Base-by-base conservation (phyloP, 2,113 vertebrate genomes). In the Embiotoca jacksoni region DNA sequence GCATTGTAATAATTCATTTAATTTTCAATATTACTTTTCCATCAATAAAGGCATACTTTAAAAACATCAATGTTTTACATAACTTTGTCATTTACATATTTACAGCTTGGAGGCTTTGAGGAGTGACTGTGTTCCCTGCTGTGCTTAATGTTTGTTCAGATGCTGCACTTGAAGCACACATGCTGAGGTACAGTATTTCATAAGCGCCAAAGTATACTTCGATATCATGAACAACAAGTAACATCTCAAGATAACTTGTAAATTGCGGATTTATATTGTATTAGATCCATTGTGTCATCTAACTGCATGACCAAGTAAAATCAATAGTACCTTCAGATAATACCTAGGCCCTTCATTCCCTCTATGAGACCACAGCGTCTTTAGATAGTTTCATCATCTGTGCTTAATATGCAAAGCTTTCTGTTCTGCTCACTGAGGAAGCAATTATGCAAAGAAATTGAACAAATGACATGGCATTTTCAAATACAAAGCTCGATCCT, bases 401-500 rank as follows among this genome's bases (percentile, higher is more conserved):
- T 47, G 33, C 57, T 72, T 61, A 80, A 52, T 57, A 63, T 62
- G 39, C 39, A 9, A n/a, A 35, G 11, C 10, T 72, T 57, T 80
- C 60, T 52, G 37, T 61, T 73, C 53, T 33, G 56, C 52, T 54
- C 73, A 53, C 68, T 80, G 75, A 82, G 78, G 31, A 74, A 62
- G 72, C 49, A 65, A 84, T 80, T 74, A 88, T 81, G 73, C 54
- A 84, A 81, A 85, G 81, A 16, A 16, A 5, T 4, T 49, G 2
- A 83, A 64, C 53, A 72, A 23, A 62, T 62, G 61, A 75, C 60
- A 52, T 33, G 67, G 56, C 36, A 61, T 65, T 82, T 56, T 62
- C 8, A 63, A 59, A 59, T 44, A 67, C 37, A 53, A 58, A 31
- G 32, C 35, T 33, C 39, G 23, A 36, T 54, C 14, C 13, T 36